A percentile compares a stretch with the other conserved stretches of the same genome.
Conservation (phyloP, 1,140 invertebrate genomes). For the Ctenoplectra terminalis region DNA sequence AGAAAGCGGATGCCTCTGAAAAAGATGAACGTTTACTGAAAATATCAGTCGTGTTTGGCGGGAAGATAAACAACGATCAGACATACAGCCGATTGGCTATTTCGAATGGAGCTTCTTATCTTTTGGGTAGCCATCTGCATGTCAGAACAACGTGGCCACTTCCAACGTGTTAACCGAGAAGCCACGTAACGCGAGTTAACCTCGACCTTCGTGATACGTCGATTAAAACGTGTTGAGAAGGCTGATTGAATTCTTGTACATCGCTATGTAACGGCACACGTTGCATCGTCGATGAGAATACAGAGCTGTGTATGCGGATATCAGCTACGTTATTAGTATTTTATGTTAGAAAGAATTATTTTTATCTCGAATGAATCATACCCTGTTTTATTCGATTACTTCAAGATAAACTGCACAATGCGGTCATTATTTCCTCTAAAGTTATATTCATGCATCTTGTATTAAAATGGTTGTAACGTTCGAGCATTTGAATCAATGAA, state of each 20-base stretch:
- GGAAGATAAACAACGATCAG: conserved; percentile 24
- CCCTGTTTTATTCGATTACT: not conserved
- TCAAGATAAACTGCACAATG: not conserved
- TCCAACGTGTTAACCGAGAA: conserved; percentile 39
- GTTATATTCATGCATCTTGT: not conserved
- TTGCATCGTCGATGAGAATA: not conserved
- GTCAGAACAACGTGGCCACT: conserved; percentile 50
- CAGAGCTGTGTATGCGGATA: not conserved
- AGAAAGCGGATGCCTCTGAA: not conserved
- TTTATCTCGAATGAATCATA: conserved; percentile 35
- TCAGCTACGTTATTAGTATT: conserved; percentile 10
- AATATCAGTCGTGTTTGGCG: conserved; percentile 43
- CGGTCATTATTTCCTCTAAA: not conserved
- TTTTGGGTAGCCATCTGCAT: not conserved
- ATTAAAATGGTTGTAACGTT: not conserved
- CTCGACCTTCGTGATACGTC: conserved; percentile 43
- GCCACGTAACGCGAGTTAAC: conserved; percentile 39
- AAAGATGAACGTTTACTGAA: conserved; percentile 29
- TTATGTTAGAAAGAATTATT: not conserved
- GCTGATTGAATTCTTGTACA: not conserved
- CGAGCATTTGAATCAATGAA: not conserved
- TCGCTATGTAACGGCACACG: not conserved
- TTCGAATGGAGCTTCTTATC: not conserved
- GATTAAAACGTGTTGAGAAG: conserved; percentile 22
- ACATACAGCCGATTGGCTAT: conserved; percentile 3